These are phyloP conservation scores for Ophiodon elongatus DNA, from an alignment of 2,113 vertebrate species.

Conservation along the genomic window DNA sequence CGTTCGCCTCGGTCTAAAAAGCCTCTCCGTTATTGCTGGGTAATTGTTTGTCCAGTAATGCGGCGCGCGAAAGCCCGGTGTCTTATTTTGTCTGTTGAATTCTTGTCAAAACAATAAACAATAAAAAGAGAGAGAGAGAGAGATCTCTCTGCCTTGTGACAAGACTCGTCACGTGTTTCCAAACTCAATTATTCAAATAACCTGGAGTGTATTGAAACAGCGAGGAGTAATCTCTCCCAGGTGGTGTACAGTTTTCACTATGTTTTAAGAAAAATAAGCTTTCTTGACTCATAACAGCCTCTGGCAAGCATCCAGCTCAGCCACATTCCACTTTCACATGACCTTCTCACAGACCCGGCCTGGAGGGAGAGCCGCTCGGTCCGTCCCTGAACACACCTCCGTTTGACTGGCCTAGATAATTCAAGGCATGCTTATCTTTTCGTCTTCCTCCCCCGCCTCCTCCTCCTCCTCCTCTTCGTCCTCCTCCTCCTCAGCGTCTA, in stretches of 20 bases:
- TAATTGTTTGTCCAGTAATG: constrained; percentile 65
- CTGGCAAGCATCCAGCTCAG: constrained; percentile 56
- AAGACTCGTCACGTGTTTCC: constrained; percentile 37
- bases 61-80: not conserved
- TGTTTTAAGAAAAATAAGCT: constrained; percentile 62
- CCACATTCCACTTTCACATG: constrained; percentile 78
- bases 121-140: not conserved
- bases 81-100: constrained; percentile 28
- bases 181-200: constrained; percentile 64
- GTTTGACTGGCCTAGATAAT: constrained; percentile 64
- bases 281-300: constrained; percentile 57
- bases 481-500: constrained; percentile 47
- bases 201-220: constrained; percentile 30
- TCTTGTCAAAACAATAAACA: constrained; percentile 9
- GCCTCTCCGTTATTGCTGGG: constrained; percentile 55
- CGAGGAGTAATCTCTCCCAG: constrained; percentile 49
- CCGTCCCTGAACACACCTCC: constrained; percentile 60
- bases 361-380: constrained; percentile 42
- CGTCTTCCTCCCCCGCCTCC: not conserved
- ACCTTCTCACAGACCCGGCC: constrained; percentile 71
- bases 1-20: constrained; percentile 55
- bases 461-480: not conserved
- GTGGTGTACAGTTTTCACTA: constrained; percentile 52
- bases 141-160: constrained; percentile 6
- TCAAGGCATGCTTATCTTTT: constrained; percentile 51